These are phyloP conservation scores for Corythoichthys haematopterus DNA, from an alignment of 2,113 vertebrate species.

Conservation along the genomic window DNA sequence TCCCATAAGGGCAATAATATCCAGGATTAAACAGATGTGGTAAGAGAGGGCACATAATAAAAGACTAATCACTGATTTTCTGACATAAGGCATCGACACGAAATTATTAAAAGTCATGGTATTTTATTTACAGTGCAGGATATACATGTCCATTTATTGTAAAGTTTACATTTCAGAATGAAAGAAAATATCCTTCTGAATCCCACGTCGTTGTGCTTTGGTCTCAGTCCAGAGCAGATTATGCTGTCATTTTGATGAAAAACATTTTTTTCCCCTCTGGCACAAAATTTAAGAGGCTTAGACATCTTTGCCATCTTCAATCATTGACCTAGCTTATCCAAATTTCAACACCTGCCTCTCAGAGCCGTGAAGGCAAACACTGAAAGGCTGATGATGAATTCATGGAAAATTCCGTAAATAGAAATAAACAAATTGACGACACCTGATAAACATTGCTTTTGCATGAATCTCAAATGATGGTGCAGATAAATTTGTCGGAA, in stretches of 20 bases:
- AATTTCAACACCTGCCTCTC: conserved; percentile 45
- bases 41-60: conserved; percentile 48
- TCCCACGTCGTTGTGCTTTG: conserved; percentile 17
- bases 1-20: conserved; percentile 48
- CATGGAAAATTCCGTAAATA: conserved; percentile 53
- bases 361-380: conserved; percentile 23
- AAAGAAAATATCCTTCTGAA: conserved; percentile 32
- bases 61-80: conserved; percentile 51
- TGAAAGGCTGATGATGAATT: conserved; percentile 47
- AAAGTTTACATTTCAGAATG: conserved; percentile 15
- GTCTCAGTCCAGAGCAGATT: conserved; percentile 49
- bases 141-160: conserved; percentile 6
- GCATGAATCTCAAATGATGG: conserved; percentile 26
- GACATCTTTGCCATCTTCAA: conserved; percentile 38
- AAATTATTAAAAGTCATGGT: conserved; percentile 28
- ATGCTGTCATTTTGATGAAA: conserved; percentile 50
- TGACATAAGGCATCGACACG: conserved; percentile 46
- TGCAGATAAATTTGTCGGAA: conserved; percentile 31
- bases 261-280: conserved; percentile 32
- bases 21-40: conserved; percentile 60
- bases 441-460: conserved; percentile 31
- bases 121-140: conserved; percentile 16
- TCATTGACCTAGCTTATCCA: conserved; percentile 34
- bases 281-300: conserved; percentile 54
- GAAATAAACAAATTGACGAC: conserved; percentile 44